These are phyloP conservation scores for Hyposoter dolosus DNA, from an alignment of 2,888 invertebrate genomes.

Conservation along the genomic window DNA sequence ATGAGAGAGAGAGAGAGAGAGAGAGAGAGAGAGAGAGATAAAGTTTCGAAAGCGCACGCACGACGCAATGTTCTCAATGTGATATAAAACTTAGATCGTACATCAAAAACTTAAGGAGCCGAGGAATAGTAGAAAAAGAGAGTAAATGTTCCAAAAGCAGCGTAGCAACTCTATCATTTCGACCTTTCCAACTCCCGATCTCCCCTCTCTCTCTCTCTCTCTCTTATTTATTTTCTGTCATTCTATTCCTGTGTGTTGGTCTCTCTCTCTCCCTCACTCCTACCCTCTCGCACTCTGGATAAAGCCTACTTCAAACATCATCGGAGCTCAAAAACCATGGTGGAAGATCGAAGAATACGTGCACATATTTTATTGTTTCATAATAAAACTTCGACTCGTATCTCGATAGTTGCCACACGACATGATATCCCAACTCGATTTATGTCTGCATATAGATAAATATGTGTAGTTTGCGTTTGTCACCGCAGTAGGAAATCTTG, in stretches of 20 bases:
- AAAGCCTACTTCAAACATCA: neutral
- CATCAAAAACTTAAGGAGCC: slow-evolving; percentile 77
- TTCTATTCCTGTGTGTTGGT: neutral
- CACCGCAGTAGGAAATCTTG: slow-evolving; percentile 28
- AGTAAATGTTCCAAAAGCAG: slow-evolving; percentile 35
- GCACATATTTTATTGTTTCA: slow-evolving; percentile 83
- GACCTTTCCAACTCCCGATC: slow-evolving; percentile 40
- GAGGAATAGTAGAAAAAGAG: slow-evolving; percentile 12
- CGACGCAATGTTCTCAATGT: slow-evolving; percentile 70
- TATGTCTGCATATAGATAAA: neutral
- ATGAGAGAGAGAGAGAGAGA: neutral
- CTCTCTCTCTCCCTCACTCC: neutral
- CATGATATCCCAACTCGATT: neutral
- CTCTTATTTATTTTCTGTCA: neutral
- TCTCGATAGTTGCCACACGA: slow-evolving; percentile 72
- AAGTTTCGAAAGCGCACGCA: slow-evolving; percentile 51
- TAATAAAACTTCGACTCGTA: slow-evolving; percentile 81
- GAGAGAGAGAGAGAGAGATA: slow-evolving; percentile 13
- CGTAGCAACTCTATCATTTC: slow-evolving; percentile 48
- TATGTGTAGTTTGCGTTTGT: slow-evolving; percentile 20
- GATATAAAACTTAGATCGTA: slow-evolving; percentile 82
- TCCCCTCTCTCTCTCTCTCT: neutral
- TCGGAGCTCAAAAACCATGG: slow-evolving; percentile 35
- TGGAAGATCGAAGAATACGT: slow-evolving; percentile 69
- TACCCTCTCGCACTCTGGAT: neutral